Evolutionary conservation across 1,140 invertebrate genomes (phyloP).

Genomic region (Drosophila aff.): DNA sequence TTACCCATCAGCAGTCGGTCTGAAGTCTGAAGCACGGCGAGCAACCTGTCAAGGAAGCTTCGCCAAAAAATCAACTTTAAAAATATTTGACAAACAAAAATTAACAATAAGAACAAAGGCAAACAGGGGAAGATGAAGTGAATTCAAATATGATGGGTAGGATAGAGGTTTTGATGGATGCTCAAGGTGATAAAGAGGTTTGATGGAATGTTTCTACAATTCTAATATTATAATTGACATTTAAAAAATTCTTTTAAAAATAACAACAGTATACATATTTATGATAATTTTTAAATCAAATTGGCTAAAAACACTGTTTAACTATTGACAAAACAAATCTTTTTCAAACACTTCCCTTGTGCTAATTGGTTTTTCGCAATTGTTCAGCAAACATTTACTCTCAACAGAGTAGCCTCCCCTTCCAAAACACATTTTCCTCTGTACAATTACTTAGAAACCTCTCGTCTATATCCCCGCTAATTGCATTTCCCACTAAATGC

Average conservation of each 20-base stretch:
- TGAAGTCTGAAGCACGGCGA: conserved; percentile 32
- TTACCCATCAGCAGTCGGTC: conserved; percentile 29
- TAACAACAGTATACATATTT: no score
- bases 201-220: background rate
- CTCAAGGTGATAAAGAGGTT: conserved; percentile 18
- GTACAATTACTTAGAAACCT: conserved; percentile 44
- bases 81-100: conserved; percentile 71
- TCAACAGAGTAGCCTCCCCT: conserved; percentile 10
- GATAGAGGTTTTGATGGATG: conserved; percentile 14
- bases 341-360: conserved; percentile 7
- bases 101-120: conserved; percentile 61
- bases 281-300: background rate
- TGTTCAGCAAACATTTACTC: conserved; percentile 28
- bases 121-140: conserved; percentile 44
- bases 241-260: background rate
- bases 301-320: background rate
- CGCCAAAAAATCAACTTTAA: conserved; percentile 43
- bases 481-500: conserved; percentile 56
- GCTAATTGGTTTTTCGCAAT: conserved; percentile 40
- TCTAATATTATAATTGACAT: no score
- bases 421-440: conserved; percentile 4
- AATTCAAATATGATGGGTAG: conserved; percentile 15
- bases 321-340: background rate
- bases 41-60: conserved; percentile 61
- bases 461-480: conserved; percentile 38